A percentile compares a stretch with the other conserved stretches of the same genome.
phyloP scores from a whole-genome alignment of 2,888 invertebrate genomes.

The Drosophila rubida region DNA sequence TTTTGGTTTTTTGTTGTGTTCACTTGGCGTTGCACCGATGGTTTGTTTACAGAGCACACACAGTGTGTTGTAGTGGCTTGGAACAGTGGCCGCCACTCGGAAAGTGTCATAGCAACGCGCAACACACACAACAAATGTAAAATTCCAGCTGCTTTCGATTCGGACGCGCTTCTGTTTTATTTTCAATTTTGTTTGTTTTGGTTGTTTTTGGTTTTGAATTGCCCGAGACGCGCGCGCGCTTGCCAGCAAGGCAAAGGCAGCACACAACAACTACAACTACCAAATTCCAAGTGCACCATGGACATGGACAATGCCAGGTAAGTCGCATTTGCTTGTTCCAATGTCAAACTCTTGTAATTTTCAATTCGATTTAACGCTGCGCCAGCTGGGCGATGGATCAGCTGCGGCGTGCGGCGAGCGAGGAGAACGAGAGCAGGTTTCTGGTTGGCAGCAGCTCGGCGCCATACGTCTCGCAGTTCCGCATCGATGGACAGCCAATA shows the following conservation, averaged over 20 bases:
- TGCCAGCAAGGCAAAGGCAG: too few species aligned
- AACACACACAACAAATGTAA: constrained; percentile 43
- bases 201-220: neutral
- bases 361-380: too few species aligned
- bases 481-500: constrained; percentile 83
- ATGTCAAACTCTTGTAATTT: too few species aligned
- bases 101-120: neutral
- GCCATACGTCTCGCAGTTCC: constrained; percentile 67
- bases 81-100: neutral
- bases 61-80: too few species aligned
- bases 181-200: neutral
- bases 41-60: constrained; percentile 21
- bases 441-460: neutral
- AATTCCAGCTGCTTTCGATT: constrained; percentile 20
- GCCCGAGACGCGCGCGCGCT: too few species aligned
- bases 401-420: constrained; percentile 44
- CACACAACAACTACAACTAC: constrained; percentile 1
- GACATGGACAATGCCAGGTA: constrained; percentile 41
- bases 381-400: constrained; percentile 58
- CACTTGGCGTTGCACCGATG: constrained; percentile 14
- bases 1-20: neutral
- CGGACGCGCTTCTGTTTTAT: constrained; percentile 12
- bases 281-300: constrained; percentile 44
- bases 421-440: constrained; percentile 27
- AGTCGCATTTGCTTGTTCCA: too few species aligned